Evolutionary conservation across 2,113 vertebrate genomes (phyloP).

Genomic region (Proteles cristata): DNA sequence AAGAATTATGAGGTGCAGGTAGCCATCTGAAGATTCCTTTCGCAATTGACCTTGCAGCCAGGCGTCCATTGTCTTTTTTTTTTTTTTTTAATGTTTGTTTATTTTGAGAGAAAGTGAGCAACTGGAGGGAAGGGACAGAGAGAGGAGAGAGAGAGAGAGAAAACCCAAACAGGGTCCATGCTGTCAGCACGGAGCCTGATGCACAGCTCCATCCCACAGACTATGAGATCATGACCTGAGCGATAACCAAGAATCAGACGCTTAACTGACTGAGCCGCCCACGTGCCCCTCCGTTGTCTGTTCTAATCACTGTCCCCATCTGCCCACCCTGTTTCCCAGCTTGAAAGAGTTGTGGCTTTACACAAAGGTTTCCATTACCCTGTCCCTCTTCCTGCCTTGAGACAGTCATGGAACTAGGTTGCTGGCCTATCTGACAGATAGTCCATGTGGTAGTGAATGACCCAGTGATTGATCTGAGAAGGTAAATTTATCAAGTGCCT

Average conservation of each 20-base stretch:
- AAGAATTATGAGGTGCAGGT: neutral
- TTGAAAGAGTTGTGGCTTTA: neutral
- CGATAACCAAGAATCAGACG: no score
- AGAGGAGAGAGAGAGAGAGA: no score
- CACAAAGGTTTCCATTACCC: neutral
- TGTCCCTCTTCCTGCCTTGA: neutral
- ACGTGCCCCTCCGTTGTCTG: neutral
- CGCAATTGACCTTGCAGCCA: neutral
- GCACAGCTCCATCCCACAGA: no score
- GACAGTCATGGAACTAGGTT: neutral
- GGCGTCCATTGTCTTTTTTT: neutral
- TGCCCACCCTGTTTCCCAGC: neutral
- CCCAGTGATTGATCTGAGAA: neutral
- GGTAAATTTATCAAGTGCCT: neutral
- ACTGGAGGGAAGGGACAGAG: no score
- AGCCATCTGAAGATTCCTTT: neutral
- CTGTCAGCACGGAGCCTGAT: no score
- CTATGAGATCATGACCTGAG: no score
- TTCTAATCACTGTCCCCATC: neutral
- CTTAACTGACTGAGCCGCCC: no score
- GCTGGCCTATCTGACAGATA: neutral
- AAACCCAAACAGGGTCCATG: no score
- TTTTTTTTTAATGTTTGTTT: no score
- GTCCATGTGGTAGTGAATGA: neutral
- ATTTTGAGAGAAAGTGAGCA: no score